Percentiles rank a stretch among this genome's conserved stretches.
These are phyloP conservation scores for Diaprepes abbreviatus DNA, from an alignment of 2,888 invertebrate species.

Conservation along the genomic window DNA sequence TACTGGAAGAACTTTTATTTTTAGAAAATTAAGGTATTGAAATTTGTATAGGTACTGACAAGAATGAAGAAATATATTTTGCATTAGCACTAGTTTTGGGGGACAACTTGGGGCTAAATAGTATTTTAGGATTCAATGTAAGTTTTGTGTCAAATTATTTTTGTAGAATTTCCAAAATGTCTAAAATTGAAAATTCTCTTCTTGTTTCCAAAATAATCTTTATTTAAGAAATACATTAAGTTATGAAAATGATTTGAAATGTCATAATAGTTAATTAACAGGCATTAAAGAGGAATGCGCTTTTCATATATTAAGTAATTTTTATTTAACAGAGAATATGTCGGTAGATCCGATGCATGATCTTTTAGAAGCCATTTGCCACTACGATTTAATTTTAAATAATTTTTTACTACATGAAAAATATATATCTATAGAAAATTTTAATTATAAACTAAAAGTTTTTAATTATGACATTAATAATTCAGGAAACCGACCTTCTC, in stretches of 20 bases:
- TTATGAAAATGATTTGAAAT: neutral
- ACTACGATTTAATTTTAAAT: constrained; percentile 4
- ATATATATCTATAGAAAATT: constrained; percentile 3
- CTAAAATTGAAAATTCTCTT: neutral
- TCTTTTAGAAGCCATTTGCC: constrained; percentile 29
- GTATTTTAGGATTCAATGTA: constrained; percentile 3
- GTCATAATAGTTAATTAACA: neutral
- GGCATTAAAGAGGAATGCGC: constrained; percentile 24
- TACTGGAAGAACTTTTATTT: neutral
- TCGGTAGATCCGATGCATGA: constrained; percentile 35
- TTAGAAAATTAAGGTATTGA: neutral
- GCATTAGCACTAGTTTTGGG: constrained; percentile 1
- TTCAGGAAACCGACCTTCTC: neutral
- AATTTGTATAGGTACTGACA: too few relatives aligned
- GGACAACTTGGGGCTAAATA: constrained; percentile 22
- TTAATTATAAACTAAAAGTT: neutral
- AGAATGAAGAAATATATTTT: constrained; percentile 2
- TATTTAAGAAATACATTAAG: neutral
- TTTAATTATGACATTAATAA: neutral
- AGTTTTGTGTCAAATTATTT: constrained; percentile 2
- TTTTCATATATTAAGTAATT: constrained; percentile 28
- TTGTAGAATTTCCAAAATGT: constrained; percentile 8
- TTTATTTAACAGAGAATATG: constrained; percentile 26
- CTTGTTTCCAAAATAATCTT: neutral
- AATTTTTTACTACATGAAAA: neutral